A percentile compares a stretch with the other conserved stretches of the same genome.
phyloP scores from a whole-genome alignment of 64 coral and sea anemone genomes.

The Pocillopora damicornis region DNA sequence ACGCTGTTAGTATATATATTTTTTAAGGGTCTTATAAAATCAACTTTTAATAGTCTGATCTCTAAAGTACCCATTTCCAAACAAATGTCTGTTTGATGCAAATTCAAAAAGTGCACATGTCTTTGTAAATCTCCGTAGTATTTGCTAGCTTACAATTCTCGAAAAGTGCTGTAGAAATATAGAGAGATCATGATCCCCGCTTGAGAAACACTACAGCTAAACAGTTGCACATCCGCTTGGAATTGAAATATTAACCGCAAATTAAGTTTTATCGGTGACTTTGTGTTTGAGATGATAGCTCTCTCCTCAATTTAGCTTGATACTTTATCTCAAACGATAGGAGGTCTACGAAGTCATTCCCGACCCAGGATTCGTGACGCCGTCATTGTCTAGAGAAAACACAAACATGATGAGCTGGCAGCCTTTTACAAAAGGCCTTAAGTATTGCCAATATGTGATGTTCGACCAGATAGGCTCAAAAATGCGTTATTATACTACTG shows the following conservation, averaged over 20 bases:
- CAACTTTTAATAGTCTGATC: too few relatives aligned
- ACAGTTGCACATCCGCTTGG: background rate
- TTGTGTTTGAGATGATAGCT: background rate
- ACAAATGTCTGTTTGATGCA: too few relatives aligned
- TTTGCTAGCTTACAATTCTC: too few relatives aligned
- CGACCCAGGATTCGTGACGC: constrained; percentile 14
- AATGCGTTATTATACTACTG: background rate
- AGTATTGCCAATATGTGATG: constrained; percentile 2
- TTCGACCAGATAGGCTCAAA: background rate
- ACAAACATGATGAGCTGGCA: constrained; percentile 18
- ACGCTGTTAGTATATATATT: too few relatives aligned
- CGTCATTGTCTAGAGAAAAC: constrained; percentile 30
- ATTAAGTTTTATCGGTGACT: constrained; percentile 7
- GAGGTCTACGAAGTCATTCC: background rate
- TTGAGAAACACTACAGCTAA: background rate
- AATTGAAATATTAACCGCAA: constrained; percentile 17
- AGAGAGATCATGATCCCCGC: background rate
- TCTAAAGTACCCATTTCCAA: too few relatives aligned
- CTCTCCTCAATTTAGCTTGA: background rate
- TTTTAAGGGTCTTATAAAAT: too few relatives aligned
- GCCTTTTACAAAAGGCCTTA: constrained; percentile 5
- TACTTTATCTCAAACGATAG: constrained; percentile 26
- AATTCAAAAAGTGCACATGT: too few relatives aligned
- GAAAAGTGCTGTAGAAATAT: too few relatives aligned
- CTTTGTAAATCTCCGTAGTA: too few relatives aligned